phyloP scores from a whole-genome alignment of 2,888 invertebrate species.

The Celastrina argiolus region DNA sequence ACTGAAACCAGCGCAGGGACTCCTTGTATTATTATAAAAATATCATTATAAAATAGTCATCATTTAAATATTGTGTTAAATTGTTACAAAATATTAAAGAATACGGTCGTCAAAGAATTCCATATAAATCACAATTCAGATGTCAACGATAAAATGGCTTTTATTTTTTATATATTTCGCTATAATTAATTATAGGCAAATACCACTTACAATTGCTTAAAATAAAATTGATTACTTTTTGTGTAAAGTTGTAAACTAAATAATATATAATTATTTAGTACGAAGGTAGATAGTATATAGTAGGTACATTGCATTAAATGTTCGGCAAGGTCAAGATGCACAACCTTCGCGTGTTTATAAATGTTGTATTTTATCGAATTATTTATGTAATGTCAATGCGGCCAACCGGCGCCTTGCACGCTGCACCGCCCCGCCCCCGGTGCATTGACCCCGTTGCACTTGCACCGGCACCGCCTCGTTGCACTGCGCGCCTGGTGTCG shows the following conservation, averaged over 20 bases:
- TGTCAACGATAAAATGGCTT: too few relatives aligned
- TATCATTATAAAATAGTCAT: too few relatives aligned
- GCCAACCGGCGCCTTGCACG: conserved; percentile 2
- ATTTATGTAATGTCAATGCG: not conserved
- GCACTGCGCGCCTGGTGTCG: conserved; percentile 60
- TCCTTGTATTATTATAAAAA: too few relatives aligned
- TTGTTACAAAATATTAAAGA: too few relatives aligned
- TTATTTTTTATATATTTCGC: too few relatives aligned
- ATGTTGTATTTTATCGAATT: not conserved
- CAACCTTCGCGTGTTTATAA: not conserved
- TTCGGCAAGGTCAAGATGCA: not conserved
- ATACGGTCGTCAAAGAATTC: too few relatives aligned
- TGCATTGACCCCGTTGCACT: conserved; percentile 34
- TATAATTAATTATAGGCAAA: too few relatives aligned
- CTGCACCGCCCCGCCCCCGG: conserved; percentile 9
- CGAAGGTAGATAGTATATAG: not conserved
- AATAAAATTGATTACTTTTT: not conserved
- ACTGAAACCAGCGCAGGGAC: too few relatives aligned
- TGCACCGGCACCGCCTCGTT: conserved; percentile 40
- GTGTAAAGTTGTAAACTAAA: not conserved
- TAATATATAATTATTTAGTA: not conserved
- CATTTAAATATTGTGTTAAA: too few relatives aligned
- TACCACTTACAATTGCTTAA: not conserved
- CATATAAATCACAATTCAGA: too few relatives aligned
- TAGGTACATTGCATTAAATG: not conserved